Conservation (phyloP, 2,888 invertebrate genomes). For the Eupithecia vulgata region DNA sequence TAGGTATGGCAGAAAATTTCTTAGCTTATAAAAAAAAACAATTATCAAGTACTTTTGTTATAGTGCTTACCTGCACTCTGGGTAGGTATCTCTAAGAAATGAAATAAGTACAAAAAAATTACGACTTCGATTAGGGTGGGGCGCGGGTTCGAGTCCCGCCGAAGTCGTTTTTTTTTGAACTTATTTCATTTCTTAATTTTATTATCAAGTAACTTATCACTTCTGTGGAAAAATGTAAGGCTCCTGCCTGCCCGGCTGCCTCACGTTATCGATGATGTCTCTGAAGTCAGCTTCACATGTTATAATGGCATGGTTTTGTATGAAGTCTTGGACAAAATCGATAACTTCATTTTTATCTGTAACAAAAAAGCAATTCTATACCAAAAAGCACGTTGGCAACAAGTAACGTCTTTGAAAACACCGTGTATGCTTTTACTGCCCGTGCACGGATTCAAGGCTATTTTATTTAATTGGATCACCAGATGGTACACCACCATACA, state of each 20-base stretch:
- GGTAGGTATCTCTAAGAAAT: no score
- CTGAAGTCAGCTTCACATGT: slow-evolving; percentile 80
- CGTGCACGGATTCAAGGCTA: background rate
- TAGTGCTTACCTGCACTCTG: no score
- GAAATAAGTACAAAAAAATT: no score
- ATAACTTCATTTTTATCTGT: slow-evolving; percentile 81
- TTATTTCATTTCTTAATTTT: no score
- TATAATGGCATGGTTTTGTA: slow-evolving; percentile 79
- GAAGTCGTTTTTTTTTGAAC: no score
- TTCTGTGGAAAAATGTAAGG: slow-evolving; percentile 29
- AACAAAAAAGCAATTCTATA: slow-evolving; percentile 52
- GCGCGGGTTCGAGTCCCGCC: no score
- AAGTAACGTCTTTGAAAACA: background rate
- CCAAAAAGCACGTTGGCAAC: background rate
- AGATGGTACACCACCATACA: no score
- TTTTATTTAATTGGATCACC: background rate
- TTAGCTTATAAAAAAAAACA: background rate
- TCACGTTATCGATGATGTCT: slow-evolving; percentile 70
- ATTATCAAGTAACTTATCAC: background rate
- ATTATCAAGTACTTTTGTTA: no score
- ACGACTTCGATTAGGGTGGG: no score
- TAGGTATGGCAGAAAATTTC: background rate
- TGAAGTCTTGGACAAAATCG: slow-evolving; percentile 79
- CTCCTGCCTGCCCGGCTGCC: slow-evolving; percentile 5
- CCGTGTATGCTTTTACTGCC: background rate